Evolutionary conservation across 2,888 invertebrate species (phyloP), one percentile per base, ranked within the genome.

Genomic region (Heliconius ethilla): DNA sequence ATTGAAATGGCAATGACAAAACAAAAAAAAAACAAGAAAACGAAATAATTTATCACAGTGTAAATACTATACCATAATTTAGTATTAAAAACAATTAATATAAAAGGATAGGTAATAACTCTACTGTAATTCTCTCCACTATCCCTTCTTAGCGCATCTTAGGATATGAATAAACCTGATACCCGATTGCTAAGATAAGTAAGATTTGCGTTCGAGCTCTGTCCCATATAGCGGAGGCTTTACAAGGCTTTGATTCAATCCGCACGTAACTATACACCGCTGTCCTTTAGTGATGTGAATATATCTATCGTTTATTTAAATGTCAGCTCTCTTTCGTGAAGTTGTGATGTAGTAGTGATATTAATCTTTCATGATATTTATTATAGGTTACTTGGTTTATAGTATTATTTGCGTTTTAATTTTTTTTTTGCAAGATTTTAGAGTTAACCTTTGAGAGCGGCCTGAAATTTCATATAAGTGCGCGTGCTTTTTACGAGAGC

Each of bases 231-330:
- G 81, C 82, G 90, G 90, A 91, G 89, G 89, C 91, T 89, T 85
- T 89, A 87, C 88, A 88, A 89, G 87, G 88, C 88, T 86, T 87
- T 89, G 89, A 91, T 89, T 89, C 87, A 87, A 90, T 69, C 92
- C 90, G 88, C 89, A 89, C 89, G 91, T 89, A 90, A 91, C 88
- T 87, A 87, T 87, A 91, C 84, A 90, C 90, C 83, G 79, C 4
- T 88, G 91, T 87, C 85, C 91, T 84, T 55, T 59, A 59, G 72
- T 63, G 77, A 77, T 33, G 72, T 22, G 77, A 70, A 10, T 70
- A 70, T 70, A 76, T 76, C 76, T 84, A 82, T 88, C 87, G 87
- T 89, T 86, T 62, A 79, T 63, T 73, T 63, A 22, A 37, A 62
- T 74, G 63, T 74, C 74, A 74, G 63, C 15, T 37, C 37, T 15